Evolutionary conservation across 2,113 vertebrate species (phyloP), one percentile per base, ranked within the genome.

Genomic region (Girardinichthys multiradiatus): DNA sequence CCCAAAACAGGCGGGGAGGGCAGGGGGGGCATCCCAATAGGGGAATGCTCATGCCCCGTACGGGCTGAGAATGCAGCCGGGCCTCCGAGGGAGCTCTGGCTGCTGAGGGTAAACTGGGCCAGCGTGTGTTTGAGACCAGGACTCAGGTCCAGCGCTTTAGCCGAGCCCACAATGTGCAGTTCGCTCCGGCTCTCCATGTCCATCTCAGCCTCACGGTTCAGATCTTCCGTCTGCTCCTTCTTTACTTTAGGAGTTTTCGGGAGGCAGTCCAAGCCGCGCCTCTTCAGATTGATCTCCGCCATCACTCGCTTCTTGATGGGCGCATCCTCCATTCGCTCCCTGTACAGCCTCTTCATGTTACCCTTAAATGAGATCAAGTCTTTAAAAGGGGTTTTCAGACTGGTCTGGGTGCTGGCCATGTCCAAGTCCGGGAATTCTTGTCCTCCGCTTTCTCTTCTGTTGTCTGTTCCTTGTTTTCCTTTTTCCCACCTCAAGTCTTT

Each of bases 71-170:
- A 99, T 2, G 98, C 97, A 30, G 98, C 98, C 0, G 98, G 98
- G 62, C 98, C 98, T 73, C 98, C 98, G 14, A 99, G 89, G 0
- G 98, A 99, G 82, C 96, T 98, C 94, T 98, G 97, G 90, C 98
- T 99, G 93, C 98, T 99, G 12, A 99, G 92, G 57, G 97, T 97
- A 90, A 99, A 99, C 89, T 99, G 97, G 75, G 98, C 98, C 91
- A 99, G 89, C 0, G 98, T 99, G 91, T 98, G 97, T 85, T 99
- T 99, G 82, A 99, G 94, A 78, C 96, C 98, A 7, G 98, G 97
- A 87, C 98, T 99, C 86, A 99, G 93, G 90, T 95, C 95, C 85
- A 98, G 93, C 86, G 96, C 95, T 87, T 97, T 96, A 58, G 94
- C 90, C 30, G 92, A 83, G 81, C 93, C 69, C 67, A 87, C 85